These are phyloP conservation scores for Euclidia mi DNA, from an alignment of 2,888 invertebrate genomes.

Conservation along the genomic window DNA sequence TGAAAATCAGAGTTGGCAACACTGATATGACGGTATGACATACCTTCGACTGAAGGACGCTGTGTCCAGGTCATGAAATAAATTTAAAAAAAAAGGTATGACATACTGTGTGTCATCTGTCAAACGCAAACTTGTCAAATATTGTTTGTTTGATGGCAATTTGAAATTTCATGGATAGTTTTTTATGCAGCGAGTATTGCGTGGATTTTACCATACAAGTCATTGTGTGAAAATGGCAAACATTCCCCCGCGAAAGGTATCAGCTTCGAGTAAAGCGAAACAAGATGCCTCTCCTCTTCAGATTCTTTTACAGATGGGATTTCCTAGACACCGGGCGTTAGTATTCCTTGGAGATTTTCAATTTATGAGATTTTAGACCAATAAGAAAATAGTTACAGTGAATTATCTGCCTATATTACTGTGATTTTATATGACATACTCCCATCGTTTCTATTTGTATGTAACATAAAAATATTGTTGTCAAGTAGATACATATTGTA, in stretches of 20 bases:
- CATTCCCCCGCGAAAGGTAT: constrained; percentile 94
- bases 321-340: constrained; percentile 96
- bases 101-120: no score
- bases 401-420: no score
- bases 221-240: constrained; percentile 91
- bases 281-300: constrained; percentile 94
- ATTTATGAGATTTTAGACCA: neutral
- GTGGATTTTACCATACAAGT: constrained; percentile 42
- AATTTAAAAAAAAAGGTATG: no score
- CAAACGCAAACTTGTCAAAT: neutral
- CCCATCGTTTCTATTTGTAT: no score
- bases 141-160: constrained; percentile 31
- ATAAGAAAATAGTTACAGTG: no score
- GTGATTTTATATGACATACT: no score
- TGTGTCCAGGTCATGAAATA: no score
- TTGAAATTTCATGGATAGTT: constrained; percentile 34
- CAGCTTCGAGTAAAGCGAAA: constrained; percentile 93
- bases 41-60: no score
- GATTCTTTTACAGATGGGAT: constrained; percentile 96
- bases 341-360: constrained; percentile 68
- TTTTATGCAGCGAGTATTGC: constrained; percentile 68
- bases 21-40: no score
- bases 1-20: no score
- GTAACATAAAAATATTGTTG: no score
- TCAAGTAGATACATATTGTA: no score